Evolutionary conservation across 2,113 vertebrate species (phyloP), one percentile per base, ranked within the genome.

Genomic region (Anhinga anhinga): DNA sequence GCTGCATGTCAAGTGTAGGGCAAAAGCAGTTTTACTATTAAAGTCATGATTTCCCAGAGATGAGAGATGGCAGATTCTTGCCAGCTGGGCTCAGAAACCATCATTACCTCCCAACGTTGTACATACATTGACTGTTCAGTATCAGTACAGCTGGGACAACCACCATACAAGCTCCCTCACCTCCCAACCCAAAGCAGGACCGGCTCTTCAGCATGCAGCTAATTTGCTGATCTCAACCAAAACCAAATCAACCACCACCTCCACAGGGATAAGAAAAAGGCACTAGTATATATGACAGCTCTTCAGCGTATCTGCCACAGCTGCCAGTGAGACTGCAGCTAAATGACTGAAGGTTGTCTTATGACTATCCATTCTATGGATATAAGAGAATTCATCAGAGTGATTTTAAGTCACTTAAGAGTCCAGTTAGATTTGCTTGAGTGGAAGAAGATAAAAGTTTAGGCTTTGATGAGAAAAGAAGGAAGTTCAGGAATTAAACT

Each of bases 1-100:
- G 83, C 67, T 34, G n/a, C 1, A 0, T 1, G 7, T 8, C 45
- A 14, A 32, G 15, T 0, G 0, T 0, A 42, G 36, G n/a, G 23
- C 2, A 22, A 44, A 76, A 55, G 18, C 1, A 20, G 7, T 4
- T 94, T 84, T 42, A 8, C 55, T 15, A 25, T 4, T 32, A 3
- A 62, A 81, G 34, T 23, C 8, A 3, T 4, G 11, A 8, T 26
- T 58, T 77, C 21, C 38, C 52, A 45, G 42, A 72, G 47, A 11
- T 22, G 20, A 62, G 45, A 73, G 27, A 2, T 30, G 16, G 63
- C 65, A 36, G 6, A 0, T 44, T 49, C 25, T 58, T 66, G 52
- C 47, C 14, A 2, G 26, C 74, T 62, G 84, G 25, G 66, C 79
- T 82, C 67, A 27, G 56, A 47, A 59, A 4, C 21, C 22, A 3